Base-by-base conservation (phyloP, 2,888 invertebrate genomes). In the Atethmia centrago region DNA sequence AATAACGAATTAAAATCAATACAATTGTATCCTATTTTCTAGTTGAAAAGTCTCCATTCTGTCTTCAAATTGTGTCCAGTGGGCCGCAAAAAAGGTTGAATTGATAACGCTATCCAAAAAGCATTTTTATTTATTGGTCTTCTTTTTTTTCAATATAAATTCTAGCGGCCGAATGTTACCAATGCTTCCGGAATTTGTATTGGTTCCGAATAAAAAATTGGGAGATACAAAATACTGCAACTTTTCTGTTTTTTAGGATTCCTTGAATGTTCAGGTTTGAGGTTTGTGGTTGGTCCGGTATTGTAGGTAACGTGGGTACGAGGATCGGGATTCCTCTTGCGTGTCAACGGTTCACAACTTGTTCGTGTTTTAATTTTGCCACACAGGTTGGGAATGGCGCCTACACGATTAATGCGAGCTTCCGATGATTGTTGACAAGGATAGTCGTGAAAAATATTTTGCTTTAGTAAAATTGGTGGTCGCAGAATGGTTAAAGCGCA, bases 101-200 rank as follows among this genome's bases (percentile, higher is more conserved):
- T 91, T 90, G 92, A 92, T 92, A 90, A 91, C 88, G 82, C 84
- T 87, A 87, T 89, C 88, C 89, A 90, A 83, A 90, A 92, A 91
- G 88, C 82, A 87, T 90, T 92, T 86, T 92, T 92, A 93, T 93
- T 93, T 93, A 92, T 87, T 71, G 84, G 65, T 58, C 69, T 88
- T 90, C 92, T 85, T 90, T 92, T 85, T 89, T 90, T 92, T 91
- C 93, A 91, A 93, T 93, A 92, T 90, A 92, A 92, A 92, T 93
- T 92, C 90, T 91, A 87, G 82, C 58, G 69, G 75, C 74, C 85
- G 87, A 88, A 86, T 86, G 88, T 88, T 84, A 86, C 88, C 87
- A 86, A 87, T 87, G 88, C 85, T 87, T 84, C 82, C 80, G 90
- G 91, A 91, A 92, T 92, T 91, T 85, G 88, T 90, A 90, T 91